Base-by-base conservation (phyloP, 2,797 vertebrate species). In the Cirrhinus mrigala region DNA sequence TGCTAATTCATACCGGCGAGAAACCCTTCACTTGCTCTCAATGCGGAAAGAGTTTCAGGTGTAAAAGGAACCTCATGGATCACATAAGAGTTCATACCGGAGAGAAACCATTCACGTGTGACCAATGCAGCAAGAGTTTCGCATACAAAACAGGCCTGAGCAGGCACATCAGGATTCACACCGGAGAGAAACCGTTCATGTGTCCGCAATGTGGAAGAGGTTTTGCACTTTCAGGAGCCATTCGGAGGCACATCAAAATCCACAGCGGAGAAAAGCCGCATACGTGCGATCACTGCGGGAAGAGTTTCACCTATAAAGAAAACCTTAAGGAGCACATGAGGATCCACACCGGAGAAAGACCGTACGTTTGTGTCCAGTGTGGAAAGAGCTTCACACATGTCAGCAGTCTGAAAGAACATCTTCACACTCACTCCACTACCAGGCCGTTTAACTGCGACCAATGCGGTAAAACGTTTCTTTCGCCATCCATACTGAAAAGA, bases 381-480 rank as follows among this genome's bases (percentile, higher is more conserved):
- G 92, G 91, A 50, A 92, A 90, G 62, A 90, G 91, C 56, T 94
- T 94, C 83, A 81, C 78, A 1, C 91, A 91, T 27, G 82, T 84
- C 16, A 22, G 77, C 0, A 79, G 90, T 0, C 92, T 93, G 54
- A 78, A 85, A 68, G 46, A 66, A 0, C 92, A 94, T 16, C 89
- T 92, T 69, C 83, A 80, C 15, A 52, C 86, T 24, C 94, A 93
- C 79, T 10, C 71, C 0, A 88, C 78, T 1, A 1, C 88, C 48
- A 90, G 87, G 12, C 87, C 87, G 0, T 82, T 85, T 81, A 0
- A 20, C 74, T 94, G 94, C 82, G 0, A 73, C 0, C 52, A 87
- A 1, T 94, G 93, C 1, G 44, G 40, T 0, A 92, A 92, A 12
- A 22, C 3, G 2, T 93, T 94, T 78, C 62, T 88, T 5, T 90